phyloP scores from a whole-genome alignment of 2,113 vertebrate genomes.

The Egretta garzetta region DNA sequence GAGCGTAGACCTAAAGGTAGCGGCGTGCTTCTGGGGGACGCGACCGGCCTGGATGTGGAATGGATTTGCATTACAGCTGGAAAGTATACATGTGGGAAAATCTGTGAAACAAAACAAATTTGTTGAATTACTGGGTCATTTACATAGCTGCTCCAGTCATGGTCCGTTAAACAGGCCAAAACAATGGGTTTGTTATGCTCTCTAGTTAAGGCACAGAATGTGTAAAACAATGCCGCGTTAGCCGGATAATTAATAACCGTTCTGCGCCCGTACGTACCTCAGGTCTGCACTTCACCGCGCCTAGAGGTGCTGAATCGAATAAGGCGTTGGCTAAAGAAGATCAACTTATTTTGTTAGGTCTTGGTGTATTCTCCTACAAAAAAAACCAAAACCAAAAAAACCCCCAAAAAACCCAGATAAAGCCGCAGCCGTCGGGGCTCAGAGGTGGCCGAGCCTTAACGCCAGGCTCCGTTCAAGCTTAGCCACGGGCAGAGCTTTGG shows the following conservation, averaged over 20 bases:
- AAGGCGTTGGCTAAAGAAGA: not conserved
- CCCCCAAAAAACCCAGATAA: too few relatives aligned
- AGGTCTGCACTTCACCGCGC: not conserved
- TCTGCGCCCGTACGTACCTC: not conserved
- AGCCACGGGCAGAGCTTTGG: not conserved
- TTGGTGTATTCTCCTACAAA: not conserved
- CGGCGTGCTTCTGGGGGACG: not conserved
- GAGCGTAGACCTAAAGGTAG: not conserved
- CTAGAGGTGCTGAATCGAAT: not conserved
- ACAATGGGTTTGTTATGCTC: conserved; percentile 55
- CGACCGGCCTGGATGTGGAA: not conserved
- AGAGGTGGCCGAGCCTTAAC: not conserved
- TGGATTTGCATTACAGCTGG: not conserved
- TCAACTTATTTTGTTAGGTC: not conserved
- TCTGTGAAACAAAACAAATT: conserved; percentile 53
- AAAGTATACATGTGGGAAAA: conserved; percentile 58
- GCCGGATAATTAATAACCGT: conserved; percentile 58
- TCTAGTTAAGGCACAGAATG: conserved; percentile 49
- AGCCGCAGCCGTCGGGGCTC: not conserved
- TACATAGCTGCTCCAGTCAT: conserved; percentile 37
- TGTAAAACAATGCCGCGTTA: conserved; percentile 37
- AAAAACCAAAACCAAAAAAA: too few relatives aligned
- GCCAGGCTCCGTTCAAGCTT: rapidly evolving
- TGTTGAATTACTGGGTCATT: conserved; percentile 57
- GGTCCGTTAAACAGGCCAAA: conserved; percentile 60